Base-by-base conservation (phyloP, 1,140 invertebrate genomes). In the Episyrphus balteatus region DNA sequence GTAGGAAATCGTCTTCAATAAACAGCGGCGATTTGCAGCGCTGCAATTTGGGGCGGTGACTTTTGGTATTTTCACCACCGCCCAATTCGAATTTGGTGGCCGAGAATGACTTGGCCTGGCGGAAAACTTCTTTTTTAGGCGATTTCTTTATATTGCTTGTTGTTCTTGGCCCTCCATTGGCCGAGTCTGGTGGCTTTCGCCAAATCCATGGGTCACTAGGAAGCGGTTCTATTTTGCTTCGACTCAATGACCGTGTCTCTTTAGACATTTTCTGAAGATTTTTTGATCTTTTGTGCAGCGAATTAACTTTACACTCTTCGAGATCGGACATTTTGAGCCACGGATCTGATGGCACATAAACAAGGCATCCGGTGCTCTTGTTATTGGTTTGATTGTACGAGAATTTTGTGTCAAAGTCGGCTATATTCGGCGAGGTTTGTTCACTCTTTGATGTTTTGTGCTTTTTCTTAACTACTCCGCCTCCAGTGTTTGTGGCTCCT, bases 401-500 rank as follows among this genome's bases (percentile, higher is more conserved):
- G 46, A 60, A 57, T 38, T 45, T 59, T 5, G 49, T 34, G 5
- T 58, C 58, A 15, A 56, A 49, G 31, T 62, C 62, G 3, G 63
- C 44, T 38, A 59, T 56, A 49, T 59, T 66, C 19, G 68, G 68
- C 5, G 68, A 70, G 10, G 66, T 64, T 44, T 64, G 62, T 51
- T 68, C 64, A 36, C 56, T 63, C 44, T 51, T 53, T 37, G 54
- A 44, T 32, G 42, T 53, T 38, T 53, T 42, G 40, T 54, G 48
- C n/a, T 42, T 36, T 38, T 44, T 52, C 30, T 42, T 52, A 44
- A 53, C 50, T 56, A 54, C 62, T 53, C 59, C 32, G 34, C 44
- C 33, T 8, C 17, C 30, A 37, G 40, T 44, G 11, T 2, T 12
- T 30, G n/a, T 21, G 8, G 26, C 8, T 19, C 18, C n/a, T n/a